Percentiles rank a stretch among this genome's conserved stretches.
phyloP scores from a whole-genome alignment of 2,797 vertebrate genomes.

The Poeciliopsis infans region DNA sequence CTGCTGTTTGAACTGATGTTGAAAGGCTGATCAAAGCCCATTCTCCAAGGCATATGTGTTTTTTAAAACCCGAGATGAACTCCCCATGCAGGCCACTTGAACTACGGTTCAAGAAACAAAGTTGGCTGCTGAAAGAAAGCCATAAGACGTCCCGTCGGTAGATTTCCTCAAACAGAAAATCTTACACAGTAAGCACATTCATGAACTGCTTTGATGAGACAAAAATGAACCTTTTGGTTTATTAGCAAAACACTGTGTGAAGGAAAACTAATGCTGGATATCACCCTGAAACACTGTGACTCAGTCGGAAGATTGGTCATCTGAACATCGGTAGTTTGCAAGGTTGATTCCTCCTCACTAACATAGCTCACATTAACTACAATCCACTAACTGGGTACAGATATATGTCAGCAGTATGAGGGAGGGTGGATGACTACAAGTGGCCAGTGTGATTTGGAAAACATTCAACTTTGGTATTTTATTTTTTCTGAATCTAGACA shows the following conservation, averaged over 20 bases:
- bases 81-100: background rate
- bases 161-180: background rate
- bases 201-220: background rate
- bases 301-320: background rate
- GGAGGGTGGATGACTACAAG: background rate
- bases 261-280: background rate
- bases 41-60: background rate
- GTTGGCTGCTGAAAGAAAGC: background rate
- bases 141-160: background rate
- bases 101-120: background rate
- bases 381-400: background rate
- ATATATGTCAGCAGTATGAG: background rate
- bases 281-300: background rate
- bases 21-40: background rate
- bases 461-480: background rate
- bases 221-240: background rate
- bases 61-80: constrained; percentile 6
- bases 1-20: background rate
- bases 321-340: background rate
- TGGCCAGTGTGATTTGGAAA: background rate
- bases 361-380: background rate
- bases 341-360: background rate
- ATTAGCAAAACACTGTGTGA: background rate
- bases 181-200: background rate
- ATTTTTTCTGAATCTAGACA: background rate